Percentiles rank a stretch among this genome's conserved stretches.
Evolutionary conservation across 2,113 vertebrate species (phyloP).

Genomic region (Tachysurus vachellii): DNA sequence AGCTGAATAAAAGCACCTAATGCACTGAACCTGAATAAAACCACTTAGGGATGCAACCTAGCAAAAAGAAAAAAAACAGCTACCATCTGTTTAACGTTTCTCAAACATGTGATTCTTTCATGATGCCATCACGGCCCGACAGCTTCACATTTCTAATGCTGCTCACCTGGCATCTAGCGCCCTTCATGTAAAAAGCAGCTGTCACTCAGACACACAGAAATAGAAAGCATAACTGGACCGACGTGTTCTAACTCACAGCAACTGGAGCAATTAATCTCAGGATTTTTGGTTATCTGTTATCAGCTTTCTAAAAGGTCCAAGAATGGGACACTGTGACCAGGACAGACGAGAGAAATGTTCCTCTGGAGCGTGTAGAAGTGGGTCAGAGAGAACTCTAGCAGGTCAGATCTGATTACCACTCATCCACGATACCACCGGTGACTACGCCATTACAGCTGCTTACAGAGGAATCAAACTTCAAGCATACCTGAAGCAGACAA

Average conservation of each 20-base stretch:
- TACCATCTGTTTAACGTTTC: constrained; percentile 44
- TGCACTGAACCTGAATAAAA: not conserved
- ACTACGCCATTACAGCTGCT: constrained; percentile 43
- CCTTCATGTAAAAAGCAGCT: constrained; percentile 2
- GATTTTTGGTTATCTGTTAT: not conserved
- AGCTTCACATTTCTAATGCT: constrained; percentile 29
- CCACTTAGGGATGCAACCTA: constrained; percentile 18
- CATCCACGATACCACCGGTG: constrained; percentile 43
- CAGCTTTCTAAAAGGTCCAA: not conserved
- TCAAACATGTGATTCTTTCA: constrained; percentile 34
- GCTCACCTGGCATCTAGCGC: constrained; percentile 13
- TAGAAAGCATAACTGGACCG: not conserved
- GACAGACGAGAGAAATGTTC: constrained; percentile 25
- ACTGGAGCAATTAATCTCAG: not conserved
- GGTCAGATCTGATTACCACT: constrained; percentile 58
- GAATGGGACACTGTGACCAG: constrained; percentile 14
- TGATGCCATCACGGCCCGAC: constrained; percentile 2
- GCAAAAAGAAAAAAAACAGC: not conserved
- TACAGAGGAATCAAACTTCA: constrained; percentile 50
- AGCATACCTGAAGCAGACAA: constrained; percentile 1
- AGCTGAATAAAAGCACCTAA: constrained; percentile 24
- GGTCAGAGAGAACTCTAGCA: constrained; percentile 67
- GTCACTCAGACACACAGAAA: not conserved
- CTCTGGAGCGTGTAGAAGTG: constrained; percentile 61
- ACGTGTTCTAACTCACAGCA: not conserved